These are phyloP conservation scores for Rhodinocichla rosea DNA, from an alignment of 2,113 vertebrate genomes.

Conservation along the genomic window DNA sequence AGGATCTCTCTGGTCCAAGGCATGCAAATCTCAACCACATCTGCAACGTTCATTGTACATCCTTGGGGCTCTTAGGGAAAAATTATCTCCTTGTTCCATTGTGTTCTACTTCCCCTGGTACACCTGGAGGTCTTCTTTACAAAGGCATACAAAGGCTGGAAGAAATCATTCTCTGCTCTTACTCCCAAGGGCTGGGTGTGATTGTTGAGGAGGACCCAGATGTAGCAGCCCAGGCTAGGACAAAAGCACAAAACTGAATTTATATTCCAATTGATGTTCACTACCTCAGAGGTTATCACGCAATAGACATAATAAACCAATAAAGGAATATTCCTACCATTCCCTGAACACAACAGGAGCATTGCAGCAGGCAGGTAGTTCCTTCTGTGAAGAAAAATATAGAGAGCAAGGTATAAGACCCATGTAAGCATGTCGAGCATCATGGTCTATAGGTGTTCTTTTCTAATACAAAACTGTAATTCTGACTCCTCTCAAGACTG, in stretches of 20 bases:
- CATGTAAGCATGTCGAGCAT: neutral
- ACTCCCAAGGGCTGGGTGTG: neutral
- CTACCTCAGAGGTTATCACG: neutral
- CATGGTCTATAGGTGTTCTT: neutral
- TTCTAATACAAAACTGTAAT: neutral
- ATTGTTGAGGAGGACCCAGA: neutral
- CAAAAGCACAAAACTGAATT: neutral
- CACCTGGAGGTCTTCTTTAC: neutral
- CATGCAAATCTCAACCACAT: fast-evolving
- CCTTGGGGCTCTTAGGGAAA: neutral
- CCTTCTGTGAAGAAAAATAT: neutral
- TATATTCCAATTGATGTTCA: fast-evolving
- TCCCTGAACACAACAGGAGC: no score
- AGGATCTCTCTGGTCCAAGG: neutral
- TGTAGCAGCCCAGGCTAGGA: no score
- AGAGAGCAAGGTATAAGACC: neutral
- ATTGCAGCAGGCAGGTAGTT: no score
- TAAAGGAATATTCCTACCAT: neutral
- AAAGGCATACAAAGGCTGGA: neutral
- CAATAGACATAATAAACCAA: neutral
- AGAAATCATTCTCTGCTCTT: neutral
- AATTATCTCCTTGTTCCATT: neutral
- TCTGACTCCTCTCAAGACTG: neutral
- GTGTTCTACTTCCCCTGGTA: neutral
- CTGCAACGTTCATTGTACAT: neutral